Percentiles rank a stretch among this genome's conserved stretches.
Evolutionary conservation across 30 jellyfish, hydroid and myxozoan species (phyloP).

Genomic region (Mastigias papua): DNA sequence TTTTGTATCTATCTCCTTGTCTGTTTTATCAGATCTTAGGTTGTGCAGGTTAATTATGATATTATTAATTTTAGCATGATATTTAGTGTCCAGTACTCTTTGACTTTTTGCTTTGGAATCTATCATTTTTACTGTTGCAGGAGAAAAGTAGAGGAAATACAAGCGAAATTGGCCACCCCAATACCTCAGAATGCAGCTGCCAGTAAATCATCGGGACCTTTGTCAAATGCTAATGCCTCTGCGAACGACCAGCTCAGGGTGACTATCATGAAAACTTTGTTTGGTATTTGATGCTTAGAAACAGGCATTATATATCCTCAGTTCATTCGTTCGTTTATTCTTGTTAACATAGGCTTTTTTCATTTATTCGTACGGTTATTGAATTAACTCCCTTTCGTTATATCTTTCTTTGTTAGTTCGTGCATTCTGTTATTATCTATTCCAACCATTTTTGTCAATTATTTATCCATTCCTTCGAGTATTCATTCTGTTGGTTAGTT

Average conservation of each 20-base stretch:
- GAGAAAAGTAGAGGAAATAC: constrained; percentile 76
- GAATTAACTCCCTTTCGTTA: neutral
- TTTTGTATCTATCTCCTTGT: too few species aligned
- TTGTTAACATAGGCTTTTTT: too few species aligned
- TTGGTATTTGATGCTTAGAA: neutral
- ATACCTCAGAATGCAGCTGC: constrained; percentile 50
- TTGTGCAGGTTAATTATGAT: too few species aligned
- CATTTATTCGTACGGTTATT: neutral
- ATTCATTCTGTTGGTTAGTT: neutral
- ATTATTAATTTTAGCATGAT: too few species aligned
- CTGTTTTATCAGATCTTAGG: too few species aligned
- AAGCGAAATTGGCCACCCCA: constrained; percentile 43
- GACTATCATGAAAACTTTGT: neutral
- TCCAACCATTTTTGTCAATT: neutral
- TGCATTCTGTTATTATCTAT: neutral
- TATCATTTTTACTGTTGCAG: constrained; percentile 32
- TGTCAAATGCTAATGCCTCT: neutral
- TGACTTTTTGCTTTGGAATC: too few species aligned
- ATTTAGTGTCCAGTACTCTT: too few species aligned
- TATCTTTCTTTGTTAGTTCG: neutral
- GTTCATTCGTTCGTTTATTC: neutral
- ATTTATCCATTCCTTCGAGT: neutral
- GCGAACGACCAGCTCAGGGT: constrained; percentile 70
- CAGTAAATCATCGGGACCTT: neutral
- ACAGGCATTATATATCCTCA: neutral